Evolutionary conservation across 2,888 invertebrate species (phyloP).

Genomic region (Busseola fusca): DNA sequence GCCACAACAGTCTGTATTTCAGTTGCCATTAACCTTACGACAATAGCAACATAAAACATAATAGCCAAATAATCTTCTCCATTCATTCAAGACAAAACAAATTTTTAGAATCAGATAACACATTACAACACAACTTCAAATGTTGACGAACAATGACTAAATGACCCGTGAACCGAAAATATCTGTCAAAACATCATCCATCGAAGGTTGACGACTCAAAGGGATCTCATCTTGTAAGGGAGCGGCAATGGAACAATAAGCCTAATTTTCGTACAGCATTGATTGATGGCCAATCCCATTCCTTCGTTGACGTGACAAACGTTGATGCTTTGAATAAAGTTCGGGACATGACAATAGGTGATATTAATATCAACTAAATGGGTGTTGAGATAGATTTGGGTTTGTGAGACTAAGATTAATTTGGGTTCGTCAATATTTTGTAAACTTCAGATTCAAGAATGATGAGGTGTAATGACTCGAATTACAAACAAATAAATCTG

Average conservation of each 20-base stretch:
- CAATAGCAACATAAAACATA: conserved; percentile 50
- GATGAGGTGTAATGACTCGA: conserved; percentile 53
- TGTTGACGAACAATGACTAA: conserved; percentile 57
- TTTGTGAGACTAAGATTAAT: conserved; percentile 59
- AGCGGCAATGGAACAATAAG: conserved; percentile 83
- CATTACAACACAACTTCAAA: conserved; percentile 59
- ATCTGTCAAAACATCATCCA: conserved; percentile 74
- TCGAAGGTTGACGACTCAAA: conserved; percentile 68
- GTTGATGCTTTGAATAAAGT: conserved; percentile 70
- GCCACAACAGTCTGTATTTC: conserved; percentile 8
- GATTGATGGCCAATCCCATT: conserved; percentile 83
- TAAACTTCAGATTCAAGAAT: conserved; percentile 46
- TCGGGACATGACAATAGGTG: conserved; percentile 69
- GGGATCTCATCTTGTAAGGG: conserved; percentile 76
- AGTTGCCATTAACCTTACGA: conserved; percentile 43
- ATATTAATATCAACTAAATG: conserved; percentile 67
- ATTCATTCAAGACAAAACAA: conserved; percentile 55
- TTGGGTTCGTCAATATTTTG: conserved; percentile 58
- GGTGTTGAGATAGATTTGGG: conserved; percentile 59
- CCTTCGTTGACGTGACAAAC: conserved; percentile 77
- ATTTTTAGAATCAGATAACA: conserved; percentile 59
- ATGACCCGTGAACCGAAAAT: conserved; percentile 73
- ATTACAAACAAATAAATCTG: conserved; percentile 26
- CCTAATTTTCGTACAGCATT: conserved; percentile 82
- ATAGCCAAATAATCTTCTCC: conserved; percentile 42